Evolutionary conservation across 2,888 invertebrate genomes (phyloP).

Genomic region (Agrochola circellaris): DNA sequence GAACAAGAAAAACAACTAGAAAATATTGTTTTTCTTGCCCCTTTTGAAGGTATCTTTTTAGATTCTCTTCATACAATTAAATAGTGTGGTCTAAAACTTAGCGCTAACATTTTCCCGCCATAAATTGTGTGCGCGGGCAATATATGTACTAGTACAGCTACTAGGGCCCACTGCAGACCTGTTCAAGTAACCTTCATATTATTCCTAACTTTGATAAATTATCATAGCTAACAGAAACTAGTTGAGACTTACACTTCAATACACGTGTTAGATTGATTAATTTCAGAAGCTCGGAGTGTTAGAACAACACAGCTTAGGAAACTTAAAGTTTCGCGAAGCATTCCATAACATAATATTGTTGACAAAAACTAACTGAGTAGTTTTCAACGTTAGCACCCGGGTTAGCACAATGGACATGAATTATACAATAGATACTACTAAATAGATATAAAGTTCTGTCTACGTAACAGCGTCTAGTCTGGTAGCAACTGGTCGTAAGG

Average conservation of each 20-base stretch:
- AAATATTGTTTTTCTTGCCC: background rate
- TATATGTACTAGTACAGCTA: conserved; percentile 3
- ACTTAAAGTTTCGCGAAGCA: background rate
- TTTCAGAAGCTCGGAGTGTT: background rate
- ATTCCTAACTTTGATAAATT: conserved; percentile 28
- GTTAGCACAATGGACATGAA: background rate
- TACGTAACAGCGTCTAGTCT: conserved; percentile 55
- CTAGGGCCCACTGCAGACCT: conserved; percentile 13
- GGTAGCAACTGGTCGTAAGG: conserved; percentile 45
- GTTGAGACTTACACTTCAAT: conserved; percentile 17
- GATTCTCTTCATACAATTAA: background rate
- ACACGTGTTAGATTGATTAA: conserved; percentile 24
- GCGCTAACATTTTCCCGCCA: conserved; percentile 43
- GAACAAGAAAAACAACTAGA: background rate
- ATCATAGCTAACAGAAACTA: conserved; percentile 24
- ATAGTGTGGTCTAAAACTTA: background rate
- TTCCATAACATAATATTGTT: background rate
- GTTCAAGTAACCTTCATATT: conserved; percentile 39
- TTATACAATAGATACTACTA: conserved; percentile 17
- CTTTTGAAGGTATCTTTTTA: too few species aligned
- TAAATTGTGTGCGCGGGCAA: conserved; percentile 18
- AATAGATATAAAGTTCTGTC: conserved; percentile 23
- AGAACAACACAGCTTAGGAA: background rate
- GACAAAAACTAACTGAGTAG: background rate
- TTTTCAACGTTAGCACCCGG: background rate